These are phyloP conservation scores for Ametastegia equiseti DNA, from an alignment of 2,888 invertebrate species.

Conservation along the genomic window DNA sequence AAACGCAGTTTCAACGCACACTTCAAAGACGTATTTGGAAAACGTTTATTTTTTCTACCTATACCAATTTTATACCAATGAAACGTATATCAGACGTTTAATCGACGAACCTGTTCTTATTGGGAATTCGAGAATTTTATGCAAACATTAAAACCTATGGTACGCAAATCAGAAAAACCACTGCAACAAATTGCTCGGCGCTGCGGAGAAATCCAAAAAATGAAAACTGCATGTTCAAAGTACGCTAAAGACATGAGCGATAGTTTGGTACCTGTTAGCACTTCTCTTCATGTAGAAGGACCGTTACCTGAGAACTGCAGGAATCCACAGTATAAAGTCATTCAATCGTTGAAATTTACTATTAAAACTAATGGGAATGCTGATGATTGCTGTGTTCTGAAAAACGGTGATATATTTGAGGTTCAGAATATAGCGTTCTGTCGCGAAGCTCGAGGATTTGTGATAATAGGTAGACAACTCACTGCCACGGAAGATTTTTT, in stretches of 20 bases:
- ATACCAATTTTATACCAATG: too few species aligned
- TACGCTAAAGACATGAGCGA: conserved; percentile 46
- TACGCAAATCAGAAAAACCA: background rate
- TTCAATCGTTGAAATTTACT: conserved; percentile 45
- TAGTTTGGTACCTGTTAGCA: conserved; percentile 50
- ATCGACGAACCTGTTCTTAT: too few species aligned
- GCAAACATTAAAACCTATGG: background rate
- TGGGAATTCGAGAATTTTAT: background rate
- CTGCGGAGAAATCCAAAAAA: background rate
- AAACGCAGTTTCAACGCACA: too few species aligned
- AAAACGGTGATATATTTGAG: conserved; percentile 11
- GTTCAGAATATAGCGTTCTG: conserved; percentile 49
- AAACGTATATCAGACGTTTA: too few species aligned
- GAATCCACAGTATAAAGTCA: conserved; percentile 49
- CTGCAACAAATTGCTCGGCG: background rate
- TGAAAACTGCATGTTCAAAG: background rate
- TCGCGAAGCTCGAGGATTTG: conserved; percentile 45
- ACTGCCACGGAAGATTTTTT: conserved; percentile 41
- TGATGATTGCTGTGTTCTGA: conserved; percentile 46
- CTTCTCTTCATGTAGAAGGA: conserved; percentile 46
- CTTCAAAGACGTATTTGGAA: too few species aligned
- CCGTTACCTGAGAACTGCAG: conserved; percentile 48
- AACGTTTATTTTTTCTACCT: too few species aligned
- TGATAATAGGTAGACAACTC: conserved; percentile 48
- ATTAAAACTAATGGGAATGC: conserved; percentile 47